phyloP scores from a whole-genome alignment of 2,113 vertebrate species.

The Ondatra zibethicus region DNA sequence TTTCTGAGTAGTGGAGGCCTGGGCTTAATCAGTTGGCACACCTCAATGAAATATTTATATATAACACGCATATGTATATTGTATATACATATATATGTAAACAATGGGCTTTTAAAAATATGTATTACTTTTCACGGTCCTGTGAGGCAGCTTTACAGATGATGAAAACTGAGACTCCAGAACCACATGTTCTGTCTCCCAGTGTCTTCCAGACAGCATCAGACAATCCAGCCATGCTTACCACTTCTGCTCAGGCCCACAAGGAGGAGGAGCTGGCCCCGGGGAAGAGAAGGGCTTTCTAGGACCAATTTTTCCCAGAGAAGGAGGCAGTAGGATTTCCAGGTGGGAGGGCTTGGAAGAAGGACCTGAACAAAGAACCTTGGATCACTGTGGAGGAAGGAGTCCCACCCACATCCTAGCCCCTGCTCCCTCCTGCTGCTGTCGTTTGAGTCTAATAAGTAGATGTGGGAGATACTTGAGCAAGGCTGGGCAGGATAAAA shows the following conservation, averaged over 20 bases:
- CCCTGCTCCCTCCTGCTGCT: not conserved
- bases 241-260: no score
- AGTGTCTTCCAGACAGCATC: not conserved
- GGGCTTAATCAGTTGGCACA: not conserved
- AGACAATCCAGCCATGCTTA: not conserved
- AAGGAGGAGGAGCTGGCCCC: not conserved
- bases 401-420: not conserved
- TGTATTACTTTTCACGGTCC: not conserved
- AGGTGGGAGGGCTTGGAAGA: not conserved
- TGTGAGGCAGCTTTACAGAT: not conserved
- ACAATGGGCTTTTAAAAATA: not conserved
- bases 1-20: slow-evolving; percentile 24
- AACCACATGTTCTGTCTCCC: not conserved
- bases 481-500: not conserved
- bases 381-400: not conserved
- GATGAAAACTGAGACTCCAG: not conserved
- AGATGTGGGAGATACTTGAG: not conserved
- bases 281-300: not conserved
- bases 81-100: not conserved
- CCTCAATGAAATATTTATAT: not conserved
- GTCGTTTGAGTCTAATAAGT: not conserved
- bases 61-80: not conserved
- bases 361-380: not conserved
- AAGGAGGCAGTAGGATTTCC: not conserved
- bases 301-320: not conserved